Percentiles rank a stretch among this genome's conserved stretches.
Conservation (phyloP, 2,888 invertebrate species). For the Germaria angustata region DNA sequence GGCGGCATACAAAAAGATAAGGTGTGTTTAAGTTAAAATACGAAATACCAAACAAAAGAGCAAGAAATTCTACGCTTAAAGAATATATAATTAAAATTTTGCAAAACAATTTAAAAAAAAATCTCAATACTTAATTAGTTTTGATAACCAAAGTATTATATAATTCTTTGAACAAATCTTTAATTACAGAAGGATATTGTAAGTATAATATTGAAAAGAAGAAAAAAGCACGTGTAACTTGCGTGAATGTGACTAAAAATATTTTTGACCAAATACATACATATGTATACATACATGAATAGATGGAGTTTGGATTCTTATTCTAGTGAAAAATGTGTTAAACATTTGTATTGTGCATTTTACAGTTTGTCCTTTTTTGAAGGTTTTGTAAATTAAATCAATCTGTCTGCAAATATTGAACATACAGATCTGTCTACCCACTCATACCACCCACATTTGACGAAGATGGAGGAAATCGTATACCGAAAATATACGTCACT, state of each 20-base stretch:
- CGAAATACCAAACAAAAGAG: conserved; percentile 5
- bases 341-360: neutral
- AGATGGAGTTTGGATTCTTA: no score
- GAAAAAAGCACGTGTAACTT: conserved; percentile 34
- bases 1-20: conserved; percentile 62
- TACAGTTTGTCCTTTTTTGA: conserved; percentile 54
- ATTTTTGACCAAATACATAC: neutral
- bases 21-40: conserved; percentile 43
- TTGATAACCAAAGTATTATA: conserved; percentile 33
- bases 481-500: conserved; percentile 57
- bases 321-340: no score
- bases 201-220: conserved; percentile 36
- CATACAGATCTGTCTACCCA: conserved; percentile 27
- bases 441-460: conserved; percentile 45
- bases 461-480: neutral
- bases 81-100: neutral
- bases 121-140: neutral
- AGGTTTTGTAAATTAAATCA: conserved; percentile 52
- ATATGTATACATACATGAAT: no score
- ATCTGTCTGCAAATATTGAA: conserved; percentile 25
- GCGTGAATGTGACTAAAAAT: neutral
- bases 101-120: neutral
- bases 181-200: conserved; percentile 18
- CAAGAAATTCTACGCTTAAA: neutral
- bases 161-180: conserved; percentile 18